Conservation (phyloP, 2,113 vertebrate genomes). For the Lucifuga dentata region DNA sequence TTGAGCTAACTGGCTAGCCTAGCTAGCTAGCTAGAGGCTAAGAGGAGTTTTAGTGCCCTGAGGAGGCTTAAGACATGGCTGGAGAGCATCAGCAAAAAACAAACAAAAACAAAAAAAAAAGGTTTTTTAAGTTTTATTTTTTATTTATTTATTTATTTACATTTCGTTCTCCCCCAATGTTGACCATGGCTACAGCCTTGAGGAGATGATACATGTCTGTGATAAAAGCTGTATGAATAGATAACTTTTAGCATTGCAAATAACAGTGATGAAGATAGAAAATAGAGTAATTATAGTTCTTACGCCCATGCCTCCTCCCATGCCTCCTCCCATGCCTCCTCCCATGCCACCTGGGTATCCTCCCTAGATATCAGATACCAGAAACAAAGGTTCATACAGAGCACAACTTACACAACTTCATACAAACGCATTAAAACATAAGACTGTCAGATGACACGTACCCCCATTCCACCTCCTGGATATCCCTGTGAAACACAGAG, state of each 20-base stretch:
- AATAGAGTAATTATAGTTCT: too few relatives aligned
- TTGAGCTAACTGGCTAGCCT: too few relatives aligned
- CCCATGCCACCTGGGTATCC: slow-evolving; percentile 31
- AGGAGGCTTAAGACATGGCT: too few relatives aligned
- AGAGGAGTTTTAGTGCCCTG: too few relatives aligned
- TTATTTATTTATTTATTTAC: too few relatives aligned
- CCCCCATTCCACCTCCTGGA: slow-evolving; percentile 55
- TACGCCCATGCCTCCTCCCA: neutral
- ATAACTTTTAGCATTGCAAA: neutral
- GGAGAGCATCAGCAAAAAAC: too few relatives aligned
- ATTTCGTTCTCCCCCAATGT: too few relatives aligned
- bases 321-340: neutral
- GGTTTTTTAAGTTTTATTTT: too few relatives aligned
- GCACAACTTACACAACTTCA: too few relatives aligned
- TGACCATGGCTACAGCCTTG: too few relatives aligned
- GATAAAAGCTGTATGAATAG: accelerated
- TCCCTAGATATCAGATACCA: slow-evolving; percentile 7
- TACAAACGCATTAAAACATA: neutral
- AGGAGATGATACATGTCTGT: neutral
- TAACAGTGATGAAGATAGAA: neutral
- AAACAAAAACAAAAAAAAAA: too few relatives aligned
- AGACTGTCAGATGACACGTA: slow-evolving; percentile 5
- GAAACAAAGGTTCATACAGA: neutral
- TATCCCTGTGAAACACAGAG: slow-evolving; percentile 50
- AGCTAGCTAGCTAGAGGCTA: too few relatives aligned